phyloP scores from a whole-genome alignment of 1,140 invertebrate genomes.

The Cherax quadricarinatus region DNA sequence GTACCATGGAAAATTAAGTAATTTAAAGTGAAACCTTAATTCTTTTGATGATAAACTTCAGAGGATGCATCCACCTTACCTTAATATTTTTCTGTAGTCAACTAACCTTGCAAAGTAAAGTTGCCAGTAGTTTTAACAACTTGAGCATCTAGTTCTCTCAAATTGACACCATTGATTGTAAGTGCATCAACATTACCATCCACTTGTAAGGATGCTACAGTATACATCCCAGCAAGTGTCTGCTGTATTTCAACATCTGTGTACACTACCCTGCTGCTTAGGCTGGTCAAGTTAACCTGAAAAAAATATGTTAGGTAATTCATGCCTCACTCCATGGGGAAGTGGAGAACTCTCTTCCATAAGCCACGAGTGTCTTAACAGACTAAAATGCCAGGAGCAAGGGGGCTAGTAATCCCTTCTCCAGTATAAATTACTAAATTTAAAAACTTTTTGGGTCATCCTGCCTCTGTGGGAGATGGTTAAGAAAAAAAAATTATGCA shows the following conservation, averaged over 20 bases:
- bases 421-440: no score
- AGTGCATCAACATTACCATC: constrained; percentile 23
- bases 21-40: no score
- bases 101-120: constrained; percentile 26
- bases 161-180: constrained; percentile 13
- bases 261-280: constrained; percentile 15
- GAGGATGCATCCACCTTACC: no score
- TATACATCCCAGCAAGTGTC: not conserved
- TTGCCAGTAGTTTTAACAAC: constrained; percentile 22
- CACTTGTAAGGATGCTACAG: constrained; percentile 6
- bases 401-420: no score
- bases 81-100: no score
- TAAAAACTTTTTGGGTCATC: no score
- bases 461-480: not conserved
- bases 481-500: not conserved
- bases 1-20: no score
- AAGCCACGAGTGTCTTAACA: not conserved
- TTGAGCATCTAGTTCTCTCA: constrained; percentile 12
- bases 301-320: not conserved
- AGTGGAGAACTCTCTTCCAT: no score
- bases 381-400: not conserved
- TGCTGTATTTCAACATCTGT: constrained; percentile 6
- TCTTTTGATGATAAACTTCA: no score
- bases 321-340: not conserved
- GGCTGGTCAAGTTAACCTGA: not conserved